Evolutionary conservation across 1,140 invertebrate species (phyloP).

Genomic region (Neodiprion pinetum): DNA sequence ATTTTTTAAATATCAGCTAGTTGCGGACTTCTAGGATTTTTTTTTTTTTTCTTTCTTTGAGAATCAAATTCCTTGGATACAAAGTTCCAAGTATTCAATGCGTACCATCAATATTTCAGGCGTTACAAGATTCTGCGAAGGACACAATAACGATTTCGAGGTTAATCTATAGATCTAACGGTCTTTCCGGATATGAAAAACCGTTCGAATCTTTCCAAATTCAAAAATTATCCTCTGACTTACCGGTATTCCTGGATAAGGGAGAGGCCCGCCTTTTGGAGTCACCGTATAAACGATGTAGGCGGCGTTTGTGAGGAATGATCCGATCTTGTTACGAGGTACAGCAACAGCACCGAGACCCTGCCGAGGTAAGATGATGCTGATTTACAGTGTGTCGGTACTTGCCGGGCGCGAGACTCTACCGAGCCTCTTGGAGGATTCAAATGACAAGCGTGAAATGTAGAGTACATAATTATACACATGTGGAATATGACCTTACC

Average conservation of each 20-base stretch:
- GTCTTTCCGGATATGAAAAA: neutral
- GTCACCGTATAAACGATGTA: conserved; percentile 87
- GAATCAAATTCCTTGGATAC: too few species aligned
- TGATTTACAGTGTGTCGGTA: conserved; percentile 9
- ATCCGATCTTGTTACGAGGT: conserved; percentile 80
- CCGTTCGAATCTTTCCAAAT: too few species aligned
- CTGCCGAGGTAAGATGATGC: conserved; percentile 55
- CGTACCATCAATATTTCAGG: too few species aligned
- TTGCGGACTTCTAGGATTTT: neutral
- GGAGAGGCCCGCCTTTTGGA: conserved; percentile 57
- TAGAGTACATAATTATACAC: too few species aligned
- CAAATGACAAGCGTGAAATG: too few species aligned
- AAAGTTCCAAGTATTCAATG: too few species aligned
- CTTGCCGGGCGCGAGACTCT: neutral
- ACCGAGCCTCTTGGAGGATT: too few species aligned
- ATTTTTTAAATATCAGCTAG: neutral
- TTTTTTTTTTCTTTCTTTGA: neutral
- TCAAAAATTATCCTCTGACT: neutral
- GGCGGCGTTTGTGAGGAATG: conserved; percentile 84
- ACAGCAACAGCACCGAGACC: conserved; percentile 80
- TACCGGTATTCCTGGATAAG: conserved; percentile 57
- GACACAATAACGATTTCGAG: neutral
- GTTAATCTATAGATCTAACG: conserved; percentile 14
- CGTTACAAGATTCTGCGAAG: too few species aligned
- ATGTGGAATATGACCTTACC: conserved; percentile 57